Evolutionary conservation across 2,888 invertebrate genomes (phyloP), one percentile per base, ranked within the genome.

Genomic region (Troilus luridus): DNA sequence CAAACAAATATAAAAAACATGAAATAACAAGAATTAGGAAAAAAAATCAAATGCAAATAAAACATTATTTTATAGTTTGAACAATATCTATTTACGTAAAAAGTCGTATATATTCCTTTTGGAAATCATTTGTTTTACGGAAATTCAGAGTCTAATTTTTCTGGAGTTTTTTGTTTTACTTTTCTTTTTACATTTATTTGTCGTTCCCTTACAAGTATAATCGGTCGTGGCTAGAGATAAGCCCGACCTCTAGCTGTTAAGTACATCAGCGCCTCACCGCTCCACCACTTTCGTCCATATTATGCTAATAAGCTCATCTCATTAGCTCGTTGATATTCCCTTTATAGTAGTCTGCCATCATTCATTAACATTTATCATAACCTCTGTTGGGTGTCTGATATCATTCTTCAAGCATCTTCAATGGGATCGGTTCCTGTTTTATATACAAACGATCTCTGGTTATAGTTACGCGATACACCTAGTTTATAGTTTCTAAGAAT

Each of bases 361-460:
- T 64, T 64, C 64, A 64, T 64, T 64, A 64, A n/a, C 64, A 64
- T 64, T n/a, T 10, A 64, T n/a, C 64, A 64, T 64, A 64, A n/a
- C 10, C 64, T n/a, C 64, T 14, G 64, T 24, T 24, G 64, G 64
- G 64, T 64, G 64, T 64, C 64, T 64, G 64, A 64, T 64, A 64
- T 64, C 64, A 64, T 24, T 64, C n/a, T 64, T 64, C 24, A 64
- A 64, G n/a, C 64, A 64, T 64, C 64, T 24, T 64, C n/a, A 64
- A 64, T 24, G n/a, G 64, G 10, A 9, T 3, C 64, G 64, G 64
- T 64, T 64, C 64, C 24, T 64, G n/a, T 64, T 64, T 64, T 64
- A 64, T 10, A 64, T 64, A n/a, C 64, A 64, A 64, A 64, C 24
- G 64, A 64, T 10, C n/a, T 11, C 64, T 64, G n/a, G 10, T 64